Evolutionary conservation across 2,797 vertebrate species (phyloP).

Genomic region (Geotrypetes seraphini): DNA sequence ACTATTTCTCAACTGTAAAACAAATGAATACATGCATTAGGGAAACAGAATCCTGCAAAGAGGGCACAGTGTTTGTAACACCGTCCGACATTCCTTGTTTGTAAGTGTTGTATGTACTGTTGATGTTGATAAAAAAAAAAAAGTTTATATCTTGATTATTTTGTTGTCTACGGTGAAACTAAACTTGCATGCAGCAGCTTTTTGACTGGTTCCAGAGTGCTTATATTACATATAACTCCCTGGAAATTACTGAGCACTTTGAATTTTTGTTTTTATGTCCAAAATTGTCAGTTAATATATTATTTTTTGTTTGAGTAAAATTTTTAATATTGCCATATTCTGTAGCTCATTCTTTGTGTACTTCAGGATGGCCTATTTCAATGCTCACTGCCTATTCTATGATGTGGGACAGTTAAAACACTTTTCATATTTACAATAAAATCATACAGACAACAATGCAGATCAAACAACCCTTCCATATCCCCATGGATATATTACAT

Average conservation of each 20-base stretch:
- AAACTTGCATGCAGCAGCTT: slow-evolving; percentile 93
- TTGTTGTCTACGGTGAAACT: slow-evolving; percentile 90
- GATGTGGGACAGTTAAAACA: slow-evolving; percentile 76
- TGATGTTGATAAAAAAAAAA: slow-evolving; percentile 98
- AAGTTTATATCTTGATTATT: slow-evolving; percentile 99
- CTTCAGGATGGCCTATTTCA: slow-evolving; percentile 60
- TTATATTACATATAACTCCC: slow-evolving; percentile 69
- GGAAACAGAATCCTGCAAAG: slow-evolving; percentile 66
- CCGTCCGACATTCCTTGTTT: slow-evolving; percentile 97
- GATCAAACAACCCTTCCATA: not conserved
- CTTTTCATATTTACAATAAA: slow-evolving; percentile 99
- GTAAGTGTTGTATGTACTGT: slow-evolving; percentile 99
- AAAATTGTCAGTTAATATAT: slow-evolving; percentile 76
- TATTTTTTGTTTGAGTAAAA: slow-evolving; percentile 61
- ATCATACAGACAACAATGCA: slow-evolving; percentile 51
- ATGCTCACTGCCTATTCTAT: slow-evolving; percentile 66
- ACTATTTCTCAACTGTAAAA: slow-evolving; percentile 84
- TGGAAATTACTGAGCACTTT: slow-evolving; percentile 84
- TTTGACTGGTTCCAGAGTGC: slow-evolving; percentile 74
- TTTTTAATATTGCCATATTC: slow-evolving; percentile 66
- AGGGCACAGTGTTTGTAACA: slow-evolving; percentile 96
- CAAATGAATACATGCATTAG: slow-evolving; percentile 75
- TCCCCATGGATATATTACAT: no score
- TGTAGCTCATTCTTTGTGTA: slow-evolving; percentile 70
- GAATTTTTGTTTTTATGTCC: slow-evolving; percentile 69